These are phyloP conservation scores for Drosophila pruinosa DNA, from an alignment of 1,140 invertebrate genomes.

Conservation along the genomic window DNA sequence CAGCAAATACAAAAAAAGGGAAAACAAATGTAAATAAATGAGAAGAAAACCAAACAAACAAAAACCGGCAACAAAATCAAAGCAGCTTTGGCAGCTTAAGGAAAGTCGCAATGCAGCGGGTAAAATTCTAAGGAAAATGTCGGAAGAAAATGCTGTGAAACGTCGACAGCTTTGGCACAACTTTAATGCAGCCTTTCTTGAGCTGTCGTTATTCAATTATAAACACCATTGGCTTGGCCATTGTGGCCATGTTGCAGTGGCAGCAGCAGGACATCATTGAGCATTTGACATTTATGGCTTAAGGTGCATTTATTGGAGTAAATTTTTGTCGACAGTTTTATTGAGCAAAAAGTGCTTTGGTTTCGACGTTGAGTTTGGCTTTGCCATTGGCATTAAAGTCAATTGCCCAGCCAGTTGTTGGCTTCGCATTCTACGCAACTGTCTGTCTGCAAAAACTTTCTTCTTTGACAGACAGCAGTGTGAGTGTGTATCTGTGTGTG, in stretches of 20 bases:
- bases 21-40: constrained; percentile 68
- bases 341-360: not conserved
- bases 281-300: constrained; percentile 71
- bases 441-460: constrained; percentile 43
- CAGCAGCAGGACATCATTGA: constrained; percentile 50
- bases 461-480: constrained; percentile 33
- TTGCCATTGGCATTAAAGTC: constrained; percentile 62
- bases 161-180: constrained; percentile 47
- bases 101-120: not conserved
- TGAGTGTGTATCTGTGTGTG: not conserved
- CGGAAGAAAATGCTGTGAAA: constrained; percentile 19
- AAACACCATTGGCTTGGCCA: constrained; percentile 39
- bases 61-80: constrained; percentile 8
- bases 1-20: constrained; percentile 39
- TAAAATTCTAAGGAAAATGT: not conserved
- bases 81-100: constrained; percentile 41
- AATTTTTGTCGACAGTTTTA: constrained; percentile 26
- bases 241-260: constrained; percentile 18
- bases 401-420: constrained; percentile 33
- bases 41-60: not conserved
- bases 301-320: constrained; percentile 21
- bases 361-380: too few species aligned
- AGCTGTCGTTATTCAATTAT: constrained; percentile 64
- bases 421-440: constrained; percentile 11
- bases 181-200: constrained; percentile 60